Conservation (phyloP, 2,797 vertebrate species). For the Eurystomus glaucurus region DNA sequence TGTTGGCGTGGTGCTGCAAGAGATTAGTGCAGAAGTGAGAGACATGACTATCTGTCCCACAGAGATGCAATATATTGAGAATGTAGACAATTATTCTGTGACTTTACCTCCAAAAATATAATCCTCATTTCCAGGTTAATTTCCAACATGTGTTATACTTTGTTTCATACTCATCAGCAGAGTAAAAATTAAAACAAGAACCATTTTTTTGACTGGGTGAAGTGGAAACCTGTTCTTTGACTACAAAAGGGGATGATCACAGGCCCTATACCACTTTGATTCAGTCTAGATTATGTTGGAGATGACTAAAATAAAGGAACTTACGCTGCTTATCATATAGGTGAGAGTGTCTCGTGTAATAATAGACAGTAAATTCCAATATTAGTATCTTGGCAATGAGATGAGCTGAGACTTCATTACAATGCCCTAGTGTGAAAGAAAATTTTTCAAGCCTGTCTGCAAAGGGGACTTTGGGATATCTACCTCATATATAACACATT, state of each 20-base stretch:
- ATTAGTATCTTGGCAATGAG: neutral
- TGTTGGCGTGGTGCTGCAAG: neutral
- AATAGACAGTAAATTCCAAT: neutral
- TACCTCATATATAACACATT: conserved; percentile 14
- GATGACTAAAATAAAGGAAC: neutral
- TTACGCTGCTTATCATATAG: neutral
- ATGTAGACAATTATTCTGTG: neutral
- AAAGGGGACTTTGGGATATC: neutral
- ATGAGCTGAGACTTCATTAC: neutral
- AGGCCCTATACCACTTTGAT: neutral
- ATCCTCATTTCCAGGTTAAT: neutral
- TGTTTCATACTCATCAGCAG: neutral
- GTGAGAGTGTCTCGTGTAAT: neutral
- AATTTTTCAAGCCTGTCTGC: neutral
- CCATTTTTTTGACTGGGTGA: neutral
- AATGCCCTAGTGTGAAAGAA: neutral
- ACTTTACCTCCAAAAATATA: neutral
- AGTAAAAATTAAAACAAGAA: neutral
- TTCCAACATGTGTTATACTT: neutral
- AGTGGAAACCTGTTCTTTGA: neutral
- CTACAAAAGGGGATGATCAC: neutral
- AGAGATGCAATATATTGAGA: neutral
- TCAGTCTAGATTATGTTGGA: neutral
- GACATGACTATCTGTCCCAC: neutral
- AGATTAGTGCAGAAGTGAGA: neutral